Base-by-base conservation (phyloP, 2,797 vertebrate genomes). In the Molossus alvarezi region DNA sequence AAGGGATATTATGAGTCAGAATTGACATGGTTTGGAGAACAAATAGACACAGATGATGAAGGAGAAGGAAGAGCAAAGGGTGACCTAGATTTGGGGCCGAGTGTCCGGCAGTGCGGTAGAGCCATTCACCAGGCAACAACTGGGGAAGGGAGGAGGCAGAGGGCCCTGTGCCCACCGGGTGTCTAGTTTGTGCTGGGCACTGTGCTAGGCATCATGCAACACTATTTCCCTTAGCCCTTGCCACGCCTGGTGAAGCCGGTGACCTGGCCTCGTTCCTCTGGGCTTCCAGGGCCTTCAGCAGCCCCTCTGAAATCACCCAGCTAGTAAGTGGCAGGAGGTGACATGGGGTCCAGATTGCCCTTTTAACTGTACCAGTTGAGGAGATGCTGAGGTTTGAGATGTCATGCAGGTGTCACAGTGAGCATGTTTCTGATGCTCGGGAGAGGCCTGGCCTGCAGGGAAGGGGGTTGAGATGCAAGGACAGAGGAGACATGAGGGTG, bases 101-200 rank as follows among this genome's bases (percentile, higher is more conserved):
- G 67, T 12, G 84, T 55, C 64, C 53, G 23, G 71, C 10, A 8
- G 7, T 20, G 33, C 4, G 1, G 41, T 5, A 51, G 20, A 90
- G 20, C 81, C 51, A 5, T 51, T 45, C 71, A 29, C 9, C 0
- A 0, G 37, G 37, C 13, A 21, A 41, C 3, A 4, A 18, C 20
- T 9, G 1, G 20, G 27, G 45, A 21, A 58, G 65, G 23, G 41
- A 33, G 33, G n/a, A 21, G 48, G 53, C 53, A 12, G 33, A 41
- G 51, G 55, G 60, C 9, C 2, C 51, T n/a, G 2, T 0, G 0
- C 9, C 76, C 48, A 8, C 45, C 0, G 55, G 51, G 18, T 4
- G 21, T 79, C 72, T 37, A n/a, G 48, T 57, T 25, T 67, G 88
- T 41, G 13, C 57, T 1, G 0, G 1, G 53, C 1, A 3, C 58